A percentile compares a stretch with the other conserved stretches of the same genome.
Evolutionary conservation across 2,888 invertebrate genomes (phyloP).

Genomic region (Eumacrocentrus americanus): DNA sequence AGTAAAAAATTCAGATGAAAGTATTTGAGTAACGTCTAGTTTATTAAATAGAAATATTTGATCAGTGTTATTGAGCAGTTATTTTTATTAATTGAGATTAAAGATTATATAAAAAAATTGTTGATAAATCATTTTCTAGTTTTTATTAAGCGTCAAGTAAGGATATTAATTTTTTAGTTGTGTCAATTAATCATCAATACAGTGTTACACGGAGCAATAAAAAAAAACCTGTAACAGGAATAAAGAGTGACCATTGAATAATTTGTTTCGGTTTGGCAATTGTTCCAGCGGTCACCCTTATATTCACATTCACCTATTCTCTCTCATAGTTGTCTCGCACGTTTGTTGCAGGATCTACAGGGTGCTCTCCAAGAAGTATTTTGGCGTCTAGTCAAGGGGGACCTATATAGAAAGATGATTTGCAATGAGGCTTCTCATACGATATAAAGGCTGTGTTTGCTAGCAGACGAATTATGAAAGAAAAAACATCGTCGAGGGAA

Average conservation of each 20-base stretch:
- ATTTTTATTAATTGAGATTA: neutral
- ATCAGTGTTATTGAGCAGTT: too few relatives aligned
- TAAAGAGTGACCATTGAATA: conserved; percentile 22
- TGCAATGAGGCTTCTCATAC: neutral
- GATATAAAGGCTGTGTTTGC: conserved; percentile 1
- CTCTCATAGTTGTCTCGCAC: conserved; percentile 21
- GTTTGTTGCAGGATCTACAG: conserved; percentile 41
- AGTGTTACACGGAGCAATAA: conserved; percentile 1
- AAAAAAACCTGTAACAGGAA: conserved; percentile 19
- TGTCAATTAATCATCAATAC: neutral
- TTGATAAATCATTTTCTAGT: neutral
- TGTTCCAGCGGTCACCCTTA: conserved; percentile 34
- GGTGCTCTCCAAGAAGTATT: conserved; percentile 37
- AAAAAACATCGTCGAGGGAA: neutral
- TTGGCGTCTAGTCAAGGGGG: too few relatives aligned
- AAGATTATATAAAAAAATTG: neutral
- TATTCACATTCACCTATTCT: conserved; percentile 15
- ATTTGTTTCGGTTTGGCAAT: conserved; percentile 40
- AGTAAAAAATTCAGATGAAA: too few relatives aligned
- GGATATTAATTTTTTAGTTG: neutral
- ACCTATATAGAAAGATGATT: conserved; percentile 2
- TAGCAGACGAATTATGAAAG: neutral
- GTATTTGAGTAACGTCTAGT: too few relatives aligned
- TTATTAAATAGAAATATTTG: neutral
- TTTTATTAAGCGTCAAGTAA: neutral